These are phyloP conservation scores for Euphydryas editha DNA, from an alignment of 2,888 invertebrate genomes.

Conservation along the genomic window DNA sequence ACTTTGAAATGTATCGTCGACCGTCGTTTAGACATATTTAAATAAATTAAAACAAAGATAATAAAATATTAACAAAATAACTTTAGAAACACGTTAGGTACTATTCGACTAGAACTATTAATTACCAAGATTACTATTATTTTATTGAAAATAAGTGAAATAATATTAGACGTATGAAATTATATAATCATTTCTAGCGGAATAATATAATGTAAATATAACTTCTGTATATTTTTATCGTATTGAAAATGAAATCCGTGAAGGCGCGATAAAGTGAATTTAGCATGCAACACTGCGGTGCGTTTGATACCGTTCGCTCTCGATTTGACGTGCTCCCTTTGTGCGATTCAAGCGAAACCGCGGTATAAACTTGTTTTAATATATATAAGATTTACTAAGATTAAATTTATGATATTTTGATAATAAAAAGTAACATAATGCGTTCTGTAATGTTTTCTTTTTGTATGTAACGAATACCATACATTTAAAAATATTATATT, in stretches of 20 bases:
- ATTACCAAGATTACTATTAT: too few relatives aligned
- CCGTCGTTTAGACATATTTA: neutral
- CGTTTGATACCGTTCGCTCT: slow-evolving; percentile 23
- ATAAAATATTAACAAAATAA: neutral
- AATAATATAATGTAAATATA: neutral
- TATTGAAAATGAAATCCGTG: slow-evolving; percentile 19
- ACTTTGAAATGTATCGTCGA: slow-evolving; percentile 2
- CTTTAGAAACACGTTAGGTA: neutral
- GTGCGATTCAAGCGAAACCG: slow-evolving; percentile 6
- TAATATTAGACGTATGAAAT: too few relatives aligned
- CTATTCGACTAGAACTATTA: too few relatives aligned
- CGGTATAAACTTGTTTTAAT: neutral
- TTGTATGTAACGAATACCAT: too few relatives aligned
- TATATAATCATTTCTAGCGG: too few relatives aligned
- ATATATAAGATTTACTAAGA: too few relatives aligned
- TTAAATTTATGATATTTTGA: too few relatives aligned
- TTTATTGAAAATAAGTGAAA: too few relatives aligned
- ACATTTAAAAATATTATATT: too few relatives aligned
- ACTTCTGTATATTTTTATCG: slow-evolving; percentile 14
- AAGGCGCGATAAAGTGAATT: slow-evolving; percentile 26
- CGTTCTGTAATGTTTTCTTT: too few relatives aligned
- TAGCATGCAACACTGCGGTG: slow-evolving; percentile 19
- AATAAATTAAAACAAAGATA: neutral
- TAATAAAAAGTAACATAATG: too few relatives aligned
- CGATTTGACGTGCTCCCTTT: slow-evolving; percentile 20